These are phyloP conservation scores for Octomys mimax DNA, from an alignment of 2,797 vertebrate genomes.

Conservation along the genomic window DNA sequence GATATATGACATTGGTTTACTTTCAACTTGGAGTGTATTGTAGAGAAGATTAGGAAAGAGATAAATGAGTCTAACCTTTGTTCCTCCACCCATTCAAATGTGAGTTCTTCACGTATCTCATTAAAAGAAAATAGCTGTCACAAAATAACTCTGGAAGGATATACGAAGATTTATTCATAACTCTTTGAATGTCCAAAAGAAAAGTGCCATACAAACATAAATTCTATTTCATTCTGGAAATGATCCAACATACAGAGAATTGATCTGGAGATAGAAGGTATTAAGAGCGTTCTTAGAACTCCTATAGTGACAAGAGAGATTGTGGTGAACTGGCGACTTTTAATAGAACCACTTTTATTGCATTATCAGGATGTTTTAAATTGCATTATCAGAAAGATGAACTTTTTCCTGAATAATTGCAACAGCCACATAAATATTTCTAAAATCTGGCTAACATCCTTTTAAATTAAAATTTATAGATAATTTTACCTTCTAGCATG, in stretches of 20 bases:
- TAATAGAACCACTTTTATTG: background rate
- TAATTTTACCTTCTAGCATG: constrained; percentile 51
- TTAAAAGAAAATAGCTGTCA: constrained; percentile 34
- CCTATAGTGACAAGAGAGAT: background rate
- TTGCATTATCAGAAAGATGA: background rate
- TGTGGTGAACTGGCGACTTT: background rate
- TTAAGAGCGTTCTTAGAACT: constrained; percentile 7
- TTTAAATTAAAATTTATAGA: constrained; percentile 45
- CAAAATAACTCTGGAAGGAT: background rate
- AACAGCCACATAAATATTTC: constrained; percentile 44
- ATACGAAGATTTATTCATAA: background rate
- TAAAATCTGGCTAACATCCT: constrained; percentile 57
- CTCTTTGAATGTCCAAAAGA: constrained; percentile 22
- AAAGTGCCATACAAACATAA: background rate
- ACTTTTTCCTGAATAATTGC: constrained; percentile 30
- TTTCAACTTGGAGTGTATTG: background rate
- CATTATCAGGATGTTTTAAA: background rate
- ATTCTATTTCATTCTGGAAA: background rate
- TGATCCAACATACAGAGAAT: background rate
- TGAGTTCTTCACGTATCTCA: background rate
- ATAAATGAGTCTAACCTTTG: background rate
- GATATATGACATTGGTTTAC: background rate
- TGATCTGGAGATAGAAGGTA: background rate
- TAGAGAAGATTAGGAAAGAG: background rate
- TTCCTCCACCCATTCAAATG: background rate